Evolutionary conservation across 2,888 invertebrate species (phyloP).

Genomic region (Serrognathus titanus): DNA sequence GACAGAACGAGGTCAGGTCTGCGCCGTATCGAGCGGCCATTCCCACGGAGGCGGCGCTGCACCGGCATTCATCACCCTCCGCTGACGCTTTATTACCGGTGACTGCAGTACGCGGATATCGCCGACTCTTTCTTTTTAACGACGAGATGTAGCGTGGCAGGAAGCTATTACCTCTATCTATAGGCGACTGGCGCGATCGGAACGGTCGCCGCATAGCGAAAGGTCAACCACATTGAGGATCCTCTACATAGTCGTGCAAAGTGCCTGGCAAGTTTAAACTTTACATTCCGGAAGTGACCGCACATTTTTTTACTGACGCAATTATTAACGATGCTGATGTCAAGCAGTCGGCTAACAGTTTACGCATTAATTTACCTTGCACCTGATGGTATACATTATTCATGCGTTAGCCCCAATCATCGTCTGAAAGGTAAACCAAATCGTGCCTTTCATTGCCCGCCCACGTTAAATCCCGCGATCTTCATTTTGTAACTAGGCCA

Average conservation of each 20-base stretch:
- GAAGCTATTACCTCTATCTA: constrained; percentile 26
- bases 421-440: too few species aligned
- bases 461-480: too few species aligned
- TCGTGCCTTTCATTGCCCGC: too few species aligned
- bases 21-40: constrained; percentile 34
- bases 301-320: neutral
- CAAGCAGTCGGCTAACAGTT: too few species aligned
- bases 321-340: too few species aligned
- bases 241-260: neutral
- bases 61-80: constrained; percentile 27
- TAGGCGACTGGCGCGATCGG: constrained; percentile 22
- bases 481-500: too few species aligned
- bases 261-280: neutral
- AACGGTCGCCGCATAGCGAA: constrained; percentile 23
- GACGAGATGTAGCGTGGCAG: constrained; percentile 24
- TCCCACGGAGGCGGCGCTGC: constrained; percentile 28
- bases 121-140: constrained; percentile 20
- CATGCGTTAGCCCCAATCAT: too few species aligned
- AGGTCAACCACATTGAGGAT: constrained; percentile 26
- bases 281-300: constrained; percentile 1
- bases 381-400: too few species aligned
- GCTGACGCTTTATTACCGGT: constrained; percentile 25
- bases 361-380: too few species aligned
- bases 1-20: constrained; percentile 33
- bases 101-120: constrained; percentile 23